Percentiles rank a stretch among this genome's conserved stretches.
These are phyloP conservation scores for Muricea muricata DNA, from an alignment of 92 coral and sea anemone genomes.

Conservation along the genomic window DNA sequence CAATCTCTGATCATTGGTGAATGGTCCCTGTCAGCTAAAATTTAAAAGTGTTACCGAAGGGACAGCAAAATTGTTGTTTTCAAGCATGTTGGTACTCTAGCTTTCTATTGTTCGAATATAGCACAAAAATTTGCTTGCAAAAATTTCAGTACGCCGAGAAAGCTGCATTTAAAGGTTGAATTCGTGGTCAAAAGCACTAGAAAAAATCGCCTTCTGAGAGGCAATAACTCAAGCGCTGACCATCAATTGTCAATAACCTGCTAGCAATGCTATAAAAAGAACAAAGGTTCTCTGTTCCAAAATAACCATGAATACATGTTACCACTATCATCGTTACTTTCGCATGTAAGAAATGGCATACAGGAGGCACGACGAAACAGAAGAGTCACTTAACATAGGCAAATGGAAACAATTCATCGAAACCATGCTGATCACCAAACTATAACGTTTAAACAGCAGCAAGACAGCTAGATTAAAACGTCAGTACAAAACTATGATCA, in stretches of 20 bases:
- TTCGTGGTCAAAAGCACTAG: no score
- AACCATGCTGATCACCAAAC: constrained; percentile 7
- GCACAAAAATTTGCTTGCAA: no score
- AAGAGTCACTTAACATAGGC: constrained; percentile 9
- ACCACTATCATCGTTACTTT: constrained; percentile 18
- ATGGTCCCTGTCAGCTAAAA: no score
- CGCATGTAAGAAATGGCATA: constrained; percentile 18
- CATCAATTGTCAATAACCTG: not conserved
- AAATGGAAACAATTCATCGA: constrained; percentile 29
- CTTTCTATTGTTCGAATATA: no score
- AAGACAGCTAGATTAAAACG: not conserved
- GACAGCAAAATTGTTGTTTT: no score
- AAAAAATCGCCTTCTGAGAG: no score
- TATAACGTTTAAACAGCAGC: constrained; percentile 22
- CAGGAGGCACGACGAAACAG: constrained; percentile 24
- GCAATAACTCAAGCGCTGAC: no score
- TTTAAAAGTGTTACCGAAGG: no score
- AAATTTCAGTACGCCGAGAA: no score
- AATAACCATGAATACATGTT: constrained; percentile 18
- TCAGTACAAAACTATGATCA: constrained; percentile 1
- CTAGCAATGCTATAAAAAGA: not conserved
- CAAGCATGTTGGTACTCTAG: no score
- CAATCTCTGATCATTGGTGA: no score
- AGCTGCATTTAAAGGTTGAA: no score
- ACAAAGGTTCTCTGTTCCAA: not conserved